Percentiles rank a stretch among this genome's conserved stretches.
phyloP scores from a whole-genome alignment of 2,888 invertebrate genomes.

The Monopis laevigella region DNA sequence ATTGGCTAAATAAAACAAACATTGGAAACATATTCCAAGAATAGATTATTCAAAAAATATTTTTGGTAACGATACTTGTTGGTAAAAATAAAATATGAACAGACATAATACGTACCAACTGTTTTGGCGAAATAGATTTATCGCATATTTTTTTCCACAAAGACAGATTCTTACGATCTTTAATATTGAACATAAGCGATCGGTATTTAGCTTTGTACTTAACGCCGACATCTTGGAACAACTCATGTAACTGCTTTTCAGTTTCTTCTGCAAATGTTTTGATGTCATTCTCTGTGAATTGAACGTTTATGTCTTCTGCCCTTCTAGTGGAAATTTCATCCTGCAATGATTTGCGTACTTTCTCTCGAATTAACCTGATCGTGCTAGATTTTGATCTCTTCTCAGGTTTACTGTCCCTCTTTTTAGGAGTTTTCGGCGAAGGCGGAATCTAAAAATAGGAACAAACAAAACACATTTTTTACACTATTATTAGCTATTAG shows the following conservation, averaged over 20 bases:
- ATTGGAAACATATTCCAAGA: too few species aligned
- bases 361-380: constrained; percentile 79
- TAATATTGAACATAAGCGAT: constrained; percentile 91
- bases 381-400: constrained; percentile 41
- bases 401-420: constrained; percentile 39
- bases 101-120: constrained; percentile 68
- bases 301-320: constrained; percentile 41
- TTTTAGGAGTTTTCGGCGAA: constrained; percentile 30
- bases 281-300: constrained; percentile 67
- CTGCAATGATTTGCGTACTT: constrained; percentile 81
- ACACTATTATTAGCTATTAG: too few species aligned
- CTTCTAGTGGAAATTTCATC: constrained; percentile 52
- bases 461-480: background rate
- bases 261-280: constrained; percentile 76
- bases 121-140: constrained; percentile 79
- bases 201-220: constrained; percentile 94
- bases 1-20: background rate
- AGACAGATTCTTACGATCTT: constrained; percentile 90
- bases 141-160: constrained; percentile 85
- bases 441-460: background rate
- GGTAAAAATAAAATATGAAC: background rate
- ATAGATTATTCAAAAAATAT: too few species aligned
- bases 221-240: constrained; percentile 83
- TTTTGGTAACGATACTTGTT: too few species aligned
- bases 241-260: constrained; percentile 84